A percentile compares a stretch with the other conserved stretches of the same genome.
Evolutionary conservation across 2,888 invertebrate species (phyloP).

Genomic region (Cephus runcator): DNA sequence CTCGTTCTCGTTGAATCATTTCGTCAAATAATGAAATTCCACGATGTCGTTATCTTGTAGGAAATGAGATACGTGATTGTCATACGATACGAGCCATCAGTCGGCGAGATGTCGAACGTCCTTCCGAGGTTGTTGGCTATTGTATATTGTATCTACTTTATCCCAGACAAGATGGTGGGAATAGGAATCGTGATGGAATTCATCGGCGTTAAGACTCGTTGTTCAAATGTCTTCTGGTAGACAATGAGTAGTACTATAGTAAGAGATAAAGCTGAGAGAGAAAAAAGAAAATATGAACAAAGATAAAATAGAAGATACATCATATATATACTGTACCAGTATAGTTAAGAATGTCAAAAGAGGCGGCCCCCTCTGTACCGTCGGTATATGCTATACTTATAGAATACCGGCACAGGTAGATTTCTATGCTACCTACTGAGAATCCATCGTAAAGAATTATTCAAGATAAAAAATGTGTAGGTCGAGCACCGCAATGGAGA

Average conservation of each 20-base stretch:
- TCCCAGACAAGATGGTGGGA: slow-evolving; percentile 39
- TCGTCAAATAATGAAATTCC: slow-evolving; percentile 45
- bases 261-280: not conserved
- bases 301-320: not conserved
- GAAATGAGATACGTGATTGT: slow-evolving; percentile 52
- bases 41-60: slow-evolving; percentile 48
- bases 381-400: not conserved
- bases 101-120: slow-evolving; percentile 21
- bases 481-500: not conserved
- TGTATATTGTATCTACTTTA: not conserved
- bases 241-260: slow-evolving; percentile 22
- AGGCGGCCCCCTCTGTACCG: too few relatives aligned
- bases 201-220: slow-evolving; percentile 24
- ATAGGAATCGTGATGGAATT: slow-evolving; percentile 50
- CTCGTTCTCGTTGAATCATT: not conserved
- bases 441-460: not conserved
- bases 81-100: slow-evolving; percentile 28
- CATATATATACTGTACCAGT: not conserved
- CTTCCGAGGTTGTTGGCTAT: slow-evolving; percentile 33
- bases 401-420: not conserved
- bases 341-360: not conserved
- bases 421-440: not conserved
- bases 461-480: not conserved
- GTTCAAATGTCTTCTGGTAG: slow-evolving; percentile 16
- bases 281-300: not conserved